Percentiles rank a stretch among this genome's conserved stretches.
Evolutionary conservation across 2,888 invertebrate species (phyloP).

Genomic region (Platynereis dumerilii): DNA sequence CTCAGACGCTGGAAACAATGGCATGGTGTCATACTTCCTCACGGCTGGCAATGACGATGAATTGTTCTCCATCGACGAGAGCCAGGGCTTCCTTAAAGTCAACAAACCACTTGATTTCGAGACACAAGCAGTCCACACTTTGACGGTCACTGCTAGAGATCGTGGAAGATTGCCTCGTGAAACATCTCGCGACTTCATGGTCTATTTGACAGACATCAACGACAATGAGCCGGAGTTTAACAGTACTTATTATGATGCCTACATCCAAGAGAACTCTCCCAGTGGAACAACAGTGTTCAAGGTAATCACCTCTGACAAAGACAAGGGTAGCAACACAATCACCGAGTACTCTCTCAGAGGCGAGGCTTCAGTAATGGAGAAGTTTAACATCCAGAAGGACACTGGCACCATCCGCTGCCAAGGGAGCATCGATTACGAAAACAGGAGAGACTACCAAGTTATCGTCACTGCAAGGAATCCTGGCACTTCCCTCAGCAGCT

Average conservation of each 20-base stretch:
- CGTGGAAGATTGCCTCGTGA: conserved; percentile 80
- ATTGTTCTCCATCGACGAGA: conserved; percentile 80
- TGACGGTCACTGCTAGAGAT: conserved; percentile 88
- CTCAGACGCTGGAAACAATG: conserved; percentile 77
- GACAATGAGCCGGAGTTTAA: conserved; percentile 88
- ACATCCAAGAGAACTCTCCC: conserved; percentile 82
- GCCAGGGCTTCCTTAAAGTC: conserved; percentile 81
- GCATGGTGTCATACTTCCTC: conserved; percentile 88
- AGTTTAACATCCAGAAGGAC: conserved; percentile 79
- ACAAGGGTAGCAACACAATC: conserved; percentile 85
- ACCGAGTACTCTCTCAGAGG: conserved; percentile 76
- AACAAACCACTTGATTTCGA: conserved; percentile 85
- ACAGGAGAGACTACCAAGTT: conserved; percentile 76
- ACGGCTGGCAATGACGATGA: conserved; percentile 82
- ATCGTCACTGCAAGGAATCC: conserved; percentile 86
- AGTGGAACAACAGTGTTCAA: conserved; percentile 70
- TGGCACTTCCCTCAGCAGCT: conserved; percentile 63
- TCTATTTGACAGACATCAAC: conserved; percentile 86
- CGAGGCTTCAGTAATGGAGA: conserved; percentile 61
- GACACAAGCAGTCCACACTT: conserved; percentile 78
- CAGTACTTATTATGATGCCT: conserved; percentile 77
- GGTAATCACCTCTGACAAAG: conserved; percentile 81
- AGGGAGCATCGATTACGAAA: conserved; percentile 86
- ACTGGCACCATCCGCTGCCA: conserved; percentile 80
- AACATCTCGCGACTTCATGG: conserved; percentile 80